A percentile compares a stretch with the other conserved stretches of the same genome.
phyloP scores from a whole-genome alignment of 2,797 vertebrate genomes.

The Sebastes steindachneri region DNA sequence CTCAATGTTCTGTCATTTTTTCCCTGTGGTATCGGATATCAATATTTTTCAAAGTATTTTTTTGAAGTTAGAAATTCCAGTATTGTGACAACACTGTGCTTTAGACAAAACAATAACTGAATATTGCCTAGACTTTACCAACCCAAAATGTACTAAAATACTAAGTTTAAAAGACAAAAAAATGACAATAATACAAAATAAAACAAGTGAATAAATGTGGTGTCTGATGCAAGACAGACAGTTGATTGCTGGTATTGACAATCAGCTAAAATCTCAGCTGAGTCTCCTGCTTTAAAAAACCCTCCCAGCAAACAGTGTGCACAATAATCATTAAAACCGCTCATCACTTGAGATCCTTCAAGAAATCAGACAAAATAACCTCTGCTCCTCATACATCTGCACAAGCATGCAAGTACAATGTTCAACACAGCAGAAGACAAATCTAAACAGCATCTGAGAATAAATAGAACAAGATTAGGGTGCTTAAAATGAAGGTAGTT shows the following conservation, averaged over 20 bases:
- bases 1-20: too few relatives aligned
- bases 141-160: not conserved
- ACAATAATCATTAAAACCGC: slow-evolving; percentile 10
- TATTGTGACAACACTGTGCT: too few relatives aligned
- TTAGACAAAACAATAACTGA: not conserved
- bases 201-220: not conserved
- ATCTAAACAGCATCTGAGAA: slow-evolving; percentile 11
- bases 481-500: slow-evolving; percentile 10
- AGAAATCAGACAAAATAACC: not conserved
- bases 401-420: not conserved
- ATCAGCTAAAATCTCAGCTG: not conserved
- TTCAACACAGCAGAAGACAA: slow-evolving; percentile 1
- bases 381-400: not conserved
- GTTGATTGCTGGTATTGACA: not conserved
- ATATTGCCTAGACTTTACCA: not conserved
- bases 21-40: too few relatives aligned
- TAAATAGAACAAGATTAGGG: slow-evolving; percentile 12
- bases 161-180: not conserved
- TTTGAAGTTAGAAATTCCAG: too few relatives aligned
- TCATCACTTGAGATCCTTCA: not conserved
- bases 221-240: not conserved
- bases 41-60: too few relatives aligned
- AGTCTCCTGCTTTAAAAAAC: slow-evolving; percentile 2
- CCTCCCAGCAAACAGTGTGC: not conserved
- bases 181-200: not conserved